A percentile compares a stretch with the other conserved stretches of the same genome.
phyloP scores from a whole-genome alignment of 1,140 invertebrate genomes.

The Spodoptera frugiperda region DNA sequence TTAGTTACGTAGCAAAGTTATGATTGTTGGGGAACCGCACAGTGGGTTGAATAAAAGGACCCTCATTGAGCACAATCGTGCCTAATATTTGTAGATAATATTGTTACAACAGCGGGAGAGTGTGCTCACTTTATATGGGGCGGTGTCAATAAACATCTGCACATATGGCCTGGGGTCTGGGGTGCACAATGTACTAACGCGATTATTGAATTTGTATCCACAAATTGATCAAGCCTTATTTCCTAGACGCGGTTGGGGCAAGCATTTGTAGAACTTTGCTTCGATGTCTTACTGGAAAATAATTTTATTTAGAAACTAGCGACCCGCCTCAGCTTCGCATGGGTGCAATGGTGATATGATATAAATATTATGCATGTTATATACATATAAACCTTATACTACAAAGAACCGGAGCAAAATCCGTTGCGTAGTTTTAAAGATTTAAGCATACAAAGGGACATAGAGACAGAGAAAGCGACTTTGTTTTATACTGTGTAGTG shows the following conservation, averaged over 20 bases:
- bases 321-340: too few relatives aligned
- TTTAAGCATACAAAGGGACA: too few relatives aligned
- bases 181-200: slow-evolving; percentile 9
- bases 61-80: slow-evolving; percentile 56
- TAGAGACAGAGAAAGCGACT: too few relatives aligned
- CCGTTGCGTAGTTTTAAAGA: too few relatives aligned
- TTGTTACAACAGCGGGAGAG: slow-evolving; percentile 55
- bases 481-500: too few relatives aligned
- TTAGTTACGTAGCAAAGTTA: background rate
- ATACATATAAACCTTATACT: too few relatives aligned
- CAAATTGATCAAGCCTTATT: slow-evolving; percentile 37
- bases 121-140: slow-evolving; percentile 46
- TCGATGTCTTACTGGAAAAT: background rate
- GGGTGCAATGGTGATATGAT: too few relatives aligned
- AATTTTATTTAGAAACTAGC: too few relatives aligned
- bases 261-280: background rate
- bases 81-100: slow-evolving; percentile 69
- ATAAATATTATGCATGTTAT: too few relatives aligned
- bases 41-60: slow-evolving; percentile 54
- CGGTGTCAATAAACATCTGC: slow-evolving; percentile 49
- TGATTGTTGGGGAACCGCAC: slow-evolving; percentile 34
- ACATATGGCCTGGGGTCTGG: slow-evolving; percentile 28
- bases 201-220: slow-evolving; percentile 44
- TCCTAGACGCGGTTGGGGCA: background rate
- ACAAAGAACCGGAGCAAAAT: too few relatives aligned